A percentile compares a stretch with the other conserved stretches of the same genome.
These are phyloP conservation scores for Amorpha juglandis DNA, from an alignment of 2,888 invertebrate genomes.

Conservation along the genomic window DNA sequence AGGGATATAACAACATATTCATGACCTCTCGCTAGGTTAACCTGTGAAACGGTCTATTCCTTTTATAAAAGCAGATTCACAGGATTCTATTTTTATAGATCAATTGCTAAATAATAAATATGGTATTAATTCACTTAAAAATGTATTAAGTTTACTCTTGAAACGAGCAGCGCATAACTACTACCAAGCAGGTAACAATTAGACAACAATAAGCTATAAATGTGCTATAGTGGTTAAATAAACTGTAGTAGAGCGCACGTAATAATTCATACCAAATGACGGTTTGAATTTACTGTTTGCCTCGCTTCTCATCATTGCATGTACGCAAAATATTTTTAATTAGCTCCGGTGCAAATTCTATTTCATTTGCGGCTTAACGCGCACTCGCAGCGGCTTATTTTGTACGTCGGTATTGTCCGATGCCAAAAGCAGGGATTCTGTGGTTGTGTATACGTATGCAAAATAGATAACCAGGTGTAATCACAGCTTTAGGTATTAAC, in stretches of 20 bases:
- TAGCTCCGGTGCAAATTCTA: constrained; percentile 68
- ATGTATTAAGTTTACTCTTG: too few species aligned
- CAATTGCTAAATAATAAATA: too few species aligned
- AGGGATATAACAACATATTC: too few species aligned
- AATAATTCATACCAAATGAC: constrained; percentile 38
- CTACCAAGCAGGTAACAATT: too few species aligned
- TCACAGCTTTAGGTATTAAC: too few species aligned
- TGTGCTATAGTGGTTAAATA: background rate
- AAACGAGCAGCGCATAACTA: too few species aligned
- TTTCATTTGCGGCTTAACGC: constrained; percentile 71
- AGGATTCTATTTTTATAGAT: too few species aligned
- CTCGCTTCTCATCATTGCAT: constrained; percentile 54
- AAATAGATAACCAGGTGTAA: constrained; percentile 59
- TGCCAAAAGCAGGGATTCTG: constrained; percentile 72
- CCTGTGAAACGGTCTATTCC: too few species aligned
- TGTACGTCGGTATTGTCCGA: constrained; percentile 59
- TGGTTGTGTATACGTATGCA: constrained; percentile 58
- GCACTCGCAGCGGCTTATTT: constrained; percentile 57
- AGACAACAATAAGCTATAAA: background rate
- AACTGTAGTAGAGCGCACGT: constrained; percentile 24
- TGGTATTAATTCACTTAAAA: too few species aligned
- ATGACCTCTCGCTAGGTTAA: too few species aligned
- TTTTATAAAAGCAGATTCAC: too few species aligned
- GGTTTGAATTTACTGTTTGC: constrained; percentile 43
- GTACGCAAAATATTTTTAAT: constrained; percentile 57